Conservation (phyloP, 2,888 invertebrate species). For the Tyria jacobaeae region DNA sequence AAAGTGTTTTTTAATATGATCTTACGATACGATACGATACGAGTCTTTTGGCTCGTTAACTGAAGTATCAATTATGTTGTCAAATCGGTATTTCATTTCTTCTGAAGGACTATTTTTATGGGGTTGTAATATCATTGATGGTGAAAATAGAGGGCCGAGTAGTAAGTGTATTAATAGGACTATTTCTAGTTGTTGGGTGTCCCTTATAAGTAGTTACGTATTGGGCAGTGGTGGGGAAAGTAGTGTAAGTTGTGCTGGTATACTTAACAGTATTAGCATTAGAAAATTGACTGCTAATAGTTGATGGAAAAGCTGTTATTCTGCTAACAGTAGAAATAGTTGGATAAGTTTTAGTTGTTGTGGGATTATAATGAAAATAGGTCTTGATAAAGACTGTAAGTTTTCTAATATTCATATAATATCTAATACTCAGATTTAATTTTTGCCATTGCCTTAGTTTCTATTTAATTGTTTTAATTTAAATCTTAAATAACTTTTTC, state of each 20-base stretch:
- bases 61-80: background rate
- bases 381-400: constrained; percentile 5
- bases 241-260: background rate
- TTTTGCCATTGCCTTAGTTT: too few species aligned
- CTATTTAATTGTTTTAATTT: too few species aligned
- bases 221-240: background rate
- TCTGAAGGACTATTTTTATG: background rate
- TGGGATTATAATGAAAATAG: too few species aligned
- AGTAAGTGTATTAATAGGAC: background rate
- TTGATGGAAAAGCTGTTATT: background rate
- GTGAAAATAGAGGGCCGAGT: background rate
- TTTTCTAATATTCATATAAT: background rate
- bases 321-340: background rate
- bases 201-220: background rate
- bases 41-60: too few species aligned
- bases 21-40: too few species aligned
- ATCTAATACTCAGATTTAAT: too few species aligned
- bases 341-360: background rate
- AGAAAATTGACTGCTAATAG: background rate
- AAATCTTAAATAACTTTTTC: too few species aligned
- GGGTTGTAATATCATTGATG: background rate
- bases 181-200: background rate
- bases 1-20: too few species aligned
- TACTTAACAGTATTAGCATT: background rate
- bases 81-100: background rate